Conservation (phyloP, 2,113 vertebrate species). For the Mastomys coucha region DNA sequence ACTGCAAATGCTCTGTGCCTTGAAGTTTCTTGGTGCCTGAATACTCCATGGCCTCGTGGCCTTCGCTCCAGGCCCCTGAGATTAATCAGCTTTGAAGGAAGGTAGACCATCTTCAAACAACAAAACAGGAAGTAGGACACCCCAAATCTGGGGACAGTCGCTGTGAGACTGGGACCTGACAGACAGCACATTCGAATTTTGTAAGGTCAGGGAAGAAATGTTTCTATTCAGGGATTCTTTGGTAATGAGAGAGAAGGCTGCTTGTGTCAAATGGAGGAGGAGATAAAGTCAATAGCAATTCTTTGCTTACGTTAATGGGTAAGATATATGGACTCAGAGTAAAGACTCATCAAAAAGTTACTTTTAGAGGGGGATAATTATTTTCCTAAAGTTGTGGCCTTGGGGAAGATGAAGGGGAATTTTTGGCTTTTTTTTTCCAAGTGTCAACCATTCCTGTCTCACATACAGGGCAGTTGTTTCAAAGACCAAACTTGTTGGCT, state of each 20-base stretch:
- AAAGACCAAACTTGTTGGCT: slow-evolving; percentile 25
- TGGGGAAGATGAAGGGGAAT: slow-evolving; percentile 37
- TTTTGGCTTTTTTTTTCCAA: slow-evolving; percentile 27
- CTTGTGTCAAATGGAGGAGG: slow-evolving; percentile 45
- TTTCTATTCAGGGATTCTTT: slow-evolving; percentile 81
- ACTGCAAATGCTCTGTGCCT: slow-evolving; percentile 76
- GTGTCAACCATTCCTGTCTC: slow-evolving; percentile 10
- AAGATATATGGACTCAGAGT: slow-evolving; percentile 41
- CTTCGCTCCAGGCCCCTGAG: slow-evolving; percentile 78
- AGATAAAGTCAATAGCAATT: not conserved
- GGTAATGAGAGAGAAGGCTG: slow-evolving; percentile 68
- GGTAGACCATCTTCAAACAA: slow-evolving; percentile 68
- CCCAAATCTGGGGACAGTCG: slow-evolving; percentile 76
- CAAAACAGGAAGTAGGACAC: slow-evolving; percentile 81
- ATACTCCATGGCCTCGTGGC: slow-evolving; percentile 76
- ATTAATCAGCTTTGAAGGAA: slow-evolving; percentile 81
- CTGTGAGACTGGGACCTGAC: slow-evolving; percentile 71
- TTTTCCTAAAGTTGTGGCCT: slow-evolving; percentile 37
- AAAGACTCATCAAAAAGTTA: not conserved
- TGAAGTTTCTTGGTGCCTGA: slow-evolving; percentile 80
- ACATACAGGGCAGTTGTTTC: not conserved
- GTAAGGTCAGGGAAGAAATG: slow-evolving; percentile 78
- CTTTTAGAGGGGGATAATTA: not conserved
- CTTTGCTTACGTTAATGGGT: slow-evolving; percentile 65
- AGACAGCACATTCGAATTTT: slow-evolving; percentile 72